Evolutionary conservation across 2,888 invertebrate genomes (phyloP).

Genomic region (Agrotis exclamationis): DNA sequence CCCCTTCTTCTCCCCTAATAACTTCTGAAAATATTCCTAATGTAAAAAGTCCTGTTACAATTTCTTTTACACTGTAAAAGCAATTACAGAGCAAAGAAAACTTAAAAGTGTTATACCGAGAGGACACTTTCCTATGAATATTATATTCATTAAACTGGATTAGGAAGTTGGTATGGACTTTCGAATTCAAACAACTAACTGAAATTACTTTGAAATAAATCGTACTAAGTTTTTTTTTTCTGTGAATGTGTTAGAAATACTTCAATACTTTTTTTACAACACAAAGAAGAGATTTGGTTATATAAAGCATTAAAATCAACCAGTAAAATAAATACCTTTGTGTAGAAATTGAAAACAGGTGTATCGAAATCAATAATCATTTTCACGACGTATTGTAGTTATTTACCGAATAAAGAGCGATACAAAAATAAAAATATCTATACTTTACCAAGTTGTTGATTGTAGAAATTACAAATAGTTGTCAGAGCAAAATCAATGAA

Average conservation of each 20-base stretch:
- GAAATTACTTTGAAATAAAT: constrained; percentile 14
- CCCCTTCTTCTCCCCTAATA: no score
- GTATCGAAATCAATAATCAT: no score
- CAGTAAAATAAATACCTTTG: no score
- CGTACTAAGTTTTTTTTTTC: background rate
- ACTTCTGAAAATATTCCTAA: background rate
- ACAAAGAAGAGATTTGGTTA: no score
- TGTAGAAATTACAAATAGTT: background rate
- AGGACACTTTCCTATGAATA: constrained; percentile 10
- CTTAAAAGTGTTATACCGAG: constrained; percentile 8
- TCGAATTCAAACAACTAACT: constrained; percentile 10
- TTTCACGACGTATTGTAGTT: background rate
- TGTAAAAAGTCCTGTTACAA: constrained; percentile 20
- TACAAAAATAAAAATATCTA: background rate
- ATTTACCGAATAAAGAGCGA: background rate
- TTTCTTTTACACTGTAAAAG: background rate
- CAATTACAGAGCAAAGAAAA: constrained; percentile 4
- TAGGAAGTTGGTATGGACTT: background rate
- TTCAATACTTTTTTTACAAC: no score
- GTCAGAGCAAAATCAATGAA: background rate
- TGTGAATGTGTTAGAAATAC: no score
- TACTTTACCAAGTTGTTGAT: background rate
- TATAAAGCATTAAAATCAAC: no score
- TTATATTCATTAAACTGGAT: constrained; percentile 22
- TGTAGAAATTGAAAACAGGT: no score